Base-by-base conservation (phyloP, 1,140 invertebrate species). In the Parapsyche elsis region DNA sequence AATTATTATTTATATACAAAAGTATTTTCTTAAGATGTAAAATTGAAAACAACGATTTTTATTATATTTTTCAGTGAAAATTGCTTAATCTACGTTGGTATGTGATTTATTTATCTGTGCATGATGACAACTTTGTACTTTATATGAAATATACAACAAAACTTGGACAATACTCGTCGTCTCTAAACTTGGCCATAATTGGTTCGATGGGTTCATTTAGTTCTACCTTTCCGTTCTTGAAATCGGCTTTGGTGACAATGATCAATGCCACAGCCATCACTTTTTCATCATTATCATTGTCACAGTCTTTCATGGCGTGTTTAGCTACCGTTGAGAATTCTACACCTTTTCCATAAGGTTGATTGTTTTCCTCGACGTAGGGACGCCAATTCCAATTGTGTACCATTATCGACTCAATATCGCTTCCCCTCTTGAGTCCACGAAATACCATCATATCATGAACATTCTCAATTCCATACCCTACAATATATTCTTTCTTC, bases 71-170 rank as follows among this genome's bases (percentile, higher is more conserved):
- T n/a, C n/a, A n/a, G n/a, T n/a, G n/a, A n/a, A n/a, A n/a, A n/a
- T n/a, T n/a, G n/a, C n/a, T n/a, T n/a, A n/a, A n/a, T n/a, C n/a
- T n/a, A n/a, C n/a, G n/a, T n/a, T n/a, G n/a, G n/a, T n/a, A n/a
- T n/a, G n/a, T n/a, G n/a, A n/a, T n/a, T n/a, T n/a, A n/a, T n/a
- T n/a, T n/a, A n/a, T n/a, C n/a, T n/a, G n/a, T n/a, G n/a, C n/a
- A n/a, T n/a, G n/a, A n/a, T n/a, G n/a, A n/a, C 30, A 80, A 76
- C 74, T 71, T 64, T 21, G 67, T 53, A 5, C 2, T 10, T 53
- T 16, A 53, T 5, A 79, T 76, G 57, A 79, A 82, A 79, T 80
- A 80, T 76, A 74, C 30, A 38, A 53, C 10, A 53, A 5, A 53
- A 5, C 10, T 14, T 1, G 49, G 49, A 53, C 10, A 12, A 2